These are phyloP conservation scores for Morone saxatilis DNA, from an alignment of 2,113 vertebrate genomes.

Conservation along the genomic window DNA sequence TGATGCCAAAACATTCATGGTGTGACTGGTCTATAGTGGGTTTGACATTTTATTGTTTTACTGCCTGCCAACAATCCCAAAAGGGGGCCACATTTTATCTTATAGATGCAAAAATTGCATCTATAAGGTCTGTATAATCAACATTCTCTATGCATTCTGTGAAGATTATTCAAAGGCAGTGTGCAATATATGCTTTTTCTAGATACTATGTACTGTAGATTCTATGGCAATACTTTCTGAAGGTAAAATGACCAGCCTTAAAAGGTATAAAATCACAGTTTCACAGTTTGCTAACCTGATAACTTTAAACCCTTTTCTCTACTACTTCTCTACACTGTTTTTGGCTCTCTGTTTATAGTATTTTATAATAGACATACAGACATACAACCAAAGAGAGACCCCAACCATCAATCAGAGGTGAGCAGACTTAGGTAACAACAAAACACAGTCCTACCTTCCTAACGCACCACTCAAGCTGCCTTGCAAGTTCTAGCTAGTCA, in stretches of 20 bases:
- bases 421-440: not conserved
- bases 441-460: not conserved
- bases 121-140: no score
- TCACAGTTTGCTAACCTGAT: not conserved
- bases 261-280: not conserved
- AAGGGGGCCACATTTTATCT: not conserved
- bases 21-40: no score
- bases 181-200: not conserved
- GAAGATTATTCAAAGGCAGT: no score
- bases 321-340: not conserved
- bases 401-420: not conserved
- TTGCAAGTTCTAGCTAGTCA: conserved; percentile 59
- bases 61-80: no score
- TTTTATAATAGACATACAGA: not conserved
- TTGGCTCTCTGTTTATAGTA: not conserved
- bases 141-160: not conserved
- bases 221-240: not conserved
- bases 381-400: not conserved
- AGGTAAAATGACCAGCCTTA: not conserved
- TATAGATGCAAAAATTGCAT: not conserved
- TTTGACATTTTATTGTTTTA: no score
- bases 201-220: not conserved
- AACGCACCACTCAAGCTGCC: not conserved
- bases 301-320: not conserved
- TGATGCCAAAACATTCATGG: no score